Percentiles rank a stretch among this genome's conserved stretches.
Evolutionary conservation across 2,113 vertebrate genomes (phyloP).

Genomic region (Stegostoma tigrinum): DNA sequence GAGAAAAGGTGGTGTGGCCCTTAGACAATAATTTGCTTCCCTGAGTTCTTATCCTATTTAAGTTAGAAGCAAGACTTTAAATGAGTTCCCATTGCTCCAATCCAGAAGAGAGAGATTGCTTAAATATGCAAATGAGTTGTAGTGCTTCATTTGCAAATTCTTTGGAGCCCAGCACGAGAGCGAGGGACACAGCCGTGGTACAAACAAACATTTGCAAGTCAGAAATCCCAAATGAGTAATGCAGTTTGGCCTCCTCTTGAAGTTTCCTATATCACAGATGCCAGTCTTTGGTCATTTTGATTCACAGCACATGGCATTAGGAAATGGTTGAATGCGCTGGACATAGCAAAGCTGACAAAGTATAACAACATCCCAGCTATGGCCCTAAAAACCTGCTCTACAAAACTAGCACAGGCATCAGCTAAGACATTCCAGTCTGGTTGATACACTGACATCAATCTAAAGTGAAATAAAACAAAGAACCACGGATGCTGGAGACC

Average conservation of each 20-base stretch:
- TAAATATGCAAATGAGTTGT: not conserved
- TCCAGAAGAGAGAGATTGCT: not conserved
- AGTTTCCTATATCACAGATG: not conserved
- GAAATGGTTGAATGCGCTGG: not conserved
- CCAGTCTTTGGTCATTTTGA: not conserved
- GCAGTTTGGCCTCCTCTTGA: not conserved
- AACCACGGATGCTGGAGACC: no score
- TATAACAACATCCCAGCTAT: not conserved
- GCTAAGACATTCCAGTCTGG: no score
- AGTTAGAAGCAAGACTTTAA: no score
- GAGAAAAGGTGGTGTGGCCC: no score
- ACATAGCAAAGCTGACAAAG: not conserved
- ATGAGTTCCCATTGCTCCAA: not conserved
- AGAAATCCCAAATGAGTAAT: not conserved
- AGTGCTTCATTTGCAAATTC: not conserved
- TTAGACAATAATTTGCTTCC: no score
- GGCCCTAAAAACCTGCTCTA: no score
- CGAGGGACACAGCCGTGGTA: not conserved
- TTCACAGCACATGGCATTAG: not conserved
- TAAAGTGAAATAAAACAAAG: no score
- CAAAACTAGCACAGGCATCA: no score
- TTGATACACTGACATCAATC: no score
- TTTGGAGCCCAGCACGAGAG: not conserved
- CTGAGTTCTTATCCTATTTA: no score
- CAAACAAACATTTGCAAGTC: not conserved